A percentile compares a stretch with the other conserved stretches of the same genome.
Conservation (phyloP, 2,113 vertebrate species). For the Chitala chitala region DNA sequence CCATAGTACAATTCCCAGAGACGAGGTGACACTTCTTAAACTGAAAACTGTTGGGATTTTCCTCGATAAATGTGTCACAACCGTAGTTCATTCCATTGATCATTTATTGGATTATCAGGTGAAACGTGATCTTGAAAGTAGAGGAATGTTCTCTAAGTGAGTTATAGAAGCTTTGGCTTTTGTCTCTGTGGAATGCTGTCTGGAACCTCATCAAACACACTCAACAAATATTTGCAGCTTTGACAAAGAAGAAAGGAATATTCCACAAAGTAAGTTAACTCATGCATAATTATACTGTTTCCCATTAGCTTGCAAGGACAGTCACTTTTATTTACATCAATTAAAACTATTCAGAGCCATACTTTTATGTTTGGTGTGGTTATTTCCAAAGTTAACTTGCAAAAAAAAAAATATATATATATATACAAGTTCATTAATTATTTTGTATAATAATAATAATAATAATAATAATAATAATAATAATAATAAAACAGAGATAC, state of each 20-base stretch:
- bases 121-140: constrained; percentile 38
- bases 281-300: constrained; percentile 31
- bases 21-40: too few relatives aligned
- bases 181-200: constrained; percentile 38
- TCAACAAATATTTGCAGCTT: constrained; percentile 38
- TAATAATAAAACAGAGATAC: neutral
- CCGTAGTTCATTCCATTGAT: constrained; percentile 41
- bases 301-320: constrained; percentile 41
- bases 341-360: constrained; percentile 37
- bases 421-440: too few relatives aligned
- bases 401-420: too few relatives aligned
- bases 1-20: too few relatives aligned
- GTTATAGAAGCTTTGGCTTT: constrained; percentile 30
- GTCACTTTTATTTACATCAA: constrained; percentile 32
- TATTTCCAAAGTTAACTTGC: too few relatives aligned
- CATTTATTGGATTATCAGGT: constrained; percentile 44
- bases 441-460: neutral
- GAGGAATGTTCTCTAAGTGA: constrained; percentile 27
- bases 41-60: constrained; percentile 35
- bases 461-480: neutral
- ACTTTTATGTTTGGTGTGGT: constrained; percentile 42
- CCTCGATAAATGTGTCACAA: constrained; percentile 25
- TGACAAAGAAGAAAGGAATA: constrained; percentile 35
- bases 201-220: constrained; percentile 24
- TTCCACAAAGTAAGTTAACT: constrained; percentile 32